Conservation (phyloP, 2,113 vertebrate genomes). For the Prunella himalayana region DNA sequence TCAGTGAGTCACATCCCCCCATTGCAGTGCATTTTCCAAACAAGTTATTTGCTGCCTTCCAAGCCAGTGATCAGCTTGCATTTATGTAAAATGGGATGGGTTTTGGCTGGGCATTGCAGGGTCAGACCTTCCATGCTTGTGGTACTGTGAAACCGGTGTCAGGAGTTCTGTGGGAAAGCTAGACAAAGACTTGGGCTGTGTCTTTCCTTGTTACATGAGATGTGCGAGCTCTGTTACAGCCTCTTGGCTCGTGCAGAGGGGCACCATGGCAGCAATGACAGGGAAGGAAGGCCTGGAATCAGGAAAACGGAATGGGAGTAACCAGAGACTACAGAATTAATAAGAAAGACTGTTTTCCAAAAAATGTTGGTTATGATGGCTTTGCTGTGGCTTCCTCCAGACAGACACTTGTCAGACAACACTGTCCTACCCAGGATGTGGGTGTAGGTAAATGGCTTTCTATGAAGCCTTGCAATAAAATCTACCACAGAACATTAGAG, state of each 20-base stretch:
- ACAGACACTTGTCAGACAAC: constrained; percentile 25
- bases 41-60: background rate
- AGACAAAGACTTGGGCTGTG: background rate
- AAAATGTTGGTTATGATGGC: background rate
- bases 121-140: background rate
- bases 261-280: background rate
- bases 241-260: background rate
- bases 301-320: background rate
- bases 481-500: background rate
- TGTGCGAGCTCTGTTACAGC: background rate
- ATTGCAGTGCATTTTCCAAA: background rate
- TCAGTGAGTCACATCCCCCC: accelerated
- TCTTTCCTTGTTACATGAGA: background rate
- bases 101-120: background rate
- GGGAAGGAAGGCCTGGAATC: background rate
- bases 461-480: constrained; percentile 32
- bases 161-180: background rate
- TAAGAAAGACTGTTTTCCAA: background rate
- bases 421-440: constrained; percentile 33
- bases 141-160: background rate
- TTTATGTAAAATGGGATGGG: accelerated
- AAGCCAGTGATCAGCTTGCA: background rate
- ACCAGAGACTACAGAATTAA: background rate
- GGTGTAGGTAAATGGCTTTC: background rate
- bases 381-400: constrained; percentile 46